Percentiles rank a stretch among this genome's conserved stretches.
These are phyloP conservation scores for Chaetodon trifascialis DNA, from an alignment of 2,113 vertebrate genomes.

Conservation along the genomic window DNA sequence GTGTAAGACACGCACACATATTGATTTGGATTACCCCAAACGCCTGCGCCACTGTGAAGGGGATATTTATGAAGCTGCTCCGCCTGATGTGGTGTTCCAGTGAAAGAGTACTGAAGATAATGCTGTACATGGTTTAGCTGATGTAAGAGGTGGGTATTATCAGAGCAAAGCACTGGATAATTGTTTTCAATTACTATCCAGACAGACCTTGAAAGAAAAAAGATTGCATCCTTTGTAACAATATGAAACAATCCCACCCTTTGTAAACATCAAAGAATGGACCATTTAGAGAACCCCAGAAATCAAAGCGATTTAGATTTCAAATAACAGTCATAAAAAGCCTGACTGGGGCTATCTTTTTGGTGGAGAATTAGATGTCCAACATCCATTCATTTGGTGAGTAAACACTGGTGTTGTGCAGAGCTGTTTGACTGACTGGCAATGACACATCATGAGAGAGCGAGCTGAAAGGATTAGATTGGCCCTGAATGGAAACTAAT, in stretches of 20 bases:
- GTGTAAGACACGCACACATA: background rate
- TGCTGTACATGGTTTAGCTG: constrained; percentile 39
- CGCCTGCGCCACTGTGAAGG: background rate
- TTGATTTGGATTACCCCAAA: constrained; percentile 37
- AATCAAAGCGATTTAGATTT: constrained; percentile 59
- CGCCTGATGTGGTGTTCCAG: constrained; percentile 23
- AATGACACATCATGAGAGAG: constrained; percentile 60
- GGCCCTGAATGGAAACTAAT: constrained; percentile 77
- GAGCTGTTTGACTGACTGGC: constrained; percentile 60
- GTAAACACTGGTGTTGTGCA: constrained; percentile 64
- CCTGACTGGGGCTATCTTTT: constrained; percentile 40
- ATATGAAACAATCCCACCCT: constrained; percentile 56
- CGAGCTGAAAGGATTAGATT: constrained; percentile 74
- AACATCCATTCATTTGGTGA: constrained; percentile 60
- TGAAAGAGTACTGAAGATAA: constrained; percentile 46
- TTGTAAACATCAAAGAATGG: constrained; percentile 59
- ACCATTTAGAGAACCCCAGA: constrained; percentile 43
- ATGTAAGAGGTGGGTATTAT: constrained; percentile 40
- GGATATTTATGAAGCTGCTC: constrained; percentile 21
- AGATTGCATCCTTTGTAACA: constrained; percentile 50
- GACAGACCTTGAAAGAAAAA: constrained; percentile 45
- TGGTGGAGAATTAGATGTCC: constrained; percentile 56
- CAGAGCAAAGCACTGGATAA: constrained; percentile 61
- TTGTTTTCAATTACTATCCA: constrained; percentile 68
- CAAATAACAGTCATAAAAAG: constrained; percentile 51